phyloP scores from a whole-genome alignment of 2,113 vertebrate species.

The Alouatta palliata region DNA sequence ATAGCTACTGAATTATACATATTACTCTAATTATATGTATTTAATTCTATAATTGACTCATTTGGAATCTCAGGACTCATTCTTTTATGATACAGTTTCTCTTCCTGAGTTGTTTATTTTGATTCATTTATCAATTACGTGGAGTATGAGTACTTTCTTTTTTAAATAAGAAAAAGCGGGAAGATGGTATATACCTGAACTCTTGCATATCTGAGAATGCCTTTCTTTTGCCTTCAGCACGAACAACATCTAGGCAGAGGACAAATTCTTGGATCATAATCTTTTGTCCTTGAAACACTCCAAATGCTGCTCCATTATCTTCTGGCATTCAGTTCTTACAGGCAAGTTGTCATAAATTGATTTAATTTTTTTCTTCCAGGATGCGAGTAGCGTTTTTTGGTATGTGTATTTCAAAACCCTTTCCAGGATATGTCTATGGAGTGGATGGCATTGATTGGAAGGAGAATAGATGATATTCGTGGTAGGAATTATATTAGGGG shows the following conservation, averaged over 20 bases:
- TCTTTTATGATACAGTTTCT: neutral
- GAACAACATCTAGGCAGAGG: neutral
- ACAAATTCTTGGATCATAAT: neutral
- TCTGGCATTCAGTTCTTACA: neutral
- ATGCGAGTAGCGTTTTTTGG: neutral
- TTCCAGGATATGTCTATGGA: neutral
- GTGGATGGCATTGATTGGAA: neutral
- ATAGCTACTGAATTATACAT: neutral
- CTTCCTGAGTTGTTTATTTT: slow-evolving; percentile 41
- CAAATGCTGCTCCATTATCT: neutral
- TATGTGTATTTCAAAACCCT: neutral
- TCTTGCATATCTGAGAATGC: neutral
- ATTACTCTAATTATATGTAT: neutral
- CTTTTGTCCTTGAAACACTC: neutral
- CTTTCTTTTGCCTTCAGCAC: neutral
- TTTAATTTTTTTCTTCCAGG: neutral
- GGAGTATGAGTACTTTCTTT: neutral
- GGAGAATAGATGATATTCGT: neutral
- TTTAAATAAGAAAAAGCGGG: neutral
- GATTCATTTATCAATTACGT: neutral
- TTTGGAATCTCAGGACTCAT: neutral
- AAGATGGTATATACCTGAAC: neutral
- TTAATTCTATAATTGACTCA: slow-evolving; percentile 29
- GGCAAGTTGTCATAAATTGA: neutral
- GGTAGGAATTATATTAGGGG: neutral